These are phyloP conservation scores for Lindbergichthys nudifrons DNA, from an alignment of 2,797 vertebrate species.

Conservation along the genomic window DNA sequence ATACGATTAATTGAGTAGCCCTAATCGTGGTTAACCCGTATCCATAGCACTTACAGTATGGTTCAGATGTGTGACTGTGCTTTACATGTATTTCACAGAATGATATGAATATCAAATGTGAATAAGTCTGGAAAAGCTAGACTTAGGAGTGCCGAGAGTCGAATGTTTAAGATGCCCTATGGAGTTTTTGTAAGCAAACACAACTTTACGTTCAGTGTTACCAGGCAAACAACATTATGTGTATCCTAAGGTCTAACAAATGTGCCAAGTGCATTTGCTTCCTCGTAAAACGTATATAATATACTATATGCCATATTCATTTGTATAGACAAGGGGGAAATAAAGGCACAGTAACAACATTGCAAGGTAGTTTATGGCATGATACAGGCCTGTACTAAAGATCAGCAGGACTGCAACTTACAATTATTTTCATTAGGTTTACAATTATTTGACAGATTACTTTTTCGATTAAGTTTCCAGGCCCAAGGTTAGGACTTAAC, in stretches of 20 bases:
- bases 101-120: no score
- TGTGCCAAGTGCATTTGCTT: neutral
- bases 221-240: no score
- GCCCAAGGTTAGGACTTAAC: no score
- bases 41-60: neutral
- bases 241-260: neutral
- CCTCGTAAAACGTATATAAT: neutral
- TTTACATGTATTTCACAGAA: neutral
- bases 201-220: slow-evolving; percentile 6
- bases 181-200: slow-evolving; percentile 4
- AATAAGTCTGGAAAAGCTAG: neutral
- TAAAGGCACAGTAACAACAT: neutral
- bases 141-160: neutral
- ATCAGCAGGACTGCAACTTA: neutral
- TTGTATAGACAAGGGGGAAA: neutral
- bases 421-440: no score
- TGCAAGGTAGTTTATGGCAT: neutral
- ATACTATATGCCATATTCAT: neutral
- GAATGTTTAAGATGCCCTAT: neutral
- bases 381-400: neutral
- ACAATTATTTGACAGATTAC: no score
- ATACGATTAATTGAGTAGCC: no score
- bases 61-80: neutral
- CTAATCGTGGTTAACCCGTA: slow-evolving; percentile 8
- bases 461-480: no score